Evolutionary conservation across 2,888 invertebrate genomes (phyloP).

Genomic region (Drosophila acutilabella): DNA sequence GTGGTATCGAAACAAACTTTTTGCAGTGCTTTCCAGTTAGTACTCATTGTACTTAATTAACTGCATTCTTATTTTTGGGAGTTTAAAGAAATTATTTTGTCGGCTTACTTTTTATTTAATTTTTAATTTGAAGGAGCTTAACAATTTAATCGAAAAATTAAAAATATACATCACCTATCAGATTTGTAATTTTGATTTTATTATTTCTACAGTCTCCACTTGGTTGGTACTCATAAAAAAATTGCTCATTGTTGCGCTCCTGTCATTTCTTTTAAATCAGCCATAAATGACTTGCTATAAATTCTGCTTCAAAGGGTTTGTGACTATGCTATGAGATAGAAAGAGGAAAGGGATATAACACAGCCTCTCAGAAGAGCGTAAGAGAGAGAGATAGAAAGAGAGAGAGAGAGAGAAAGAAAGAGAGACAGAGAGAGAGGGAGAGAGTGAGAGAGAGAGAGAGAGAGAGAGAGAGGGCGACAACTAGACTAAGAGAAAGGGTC

Average conservation of each 20-base stretch:
- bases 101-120: background rate
- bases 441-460: background rate
- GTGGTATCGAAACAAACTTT: background rate
- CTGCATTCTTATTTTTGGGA: background rate
- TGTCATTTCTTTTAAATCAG: background rate
- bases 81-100: background rate
- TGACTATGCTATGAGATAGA: constrained; percentile 30
- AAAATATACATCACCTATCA: too few relatives aligned
- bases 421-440: too few relatives aligned
- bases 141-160: too few relatives aligned
- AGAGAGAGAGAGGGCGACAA: background rate
- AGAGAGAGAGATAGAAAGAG: background rate
- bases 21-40: background rate
- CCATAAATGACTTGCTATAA: constrained; percentile 47
- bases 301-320: constrained; percentile 26
- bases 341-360: too few relatives aligned
- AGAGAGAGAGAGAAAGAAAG: too few relatives aligned
- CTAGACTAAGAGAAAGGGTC: background rate
- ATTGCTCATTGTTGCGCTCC: constrained; percentile 4
- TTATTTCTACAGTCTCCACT: too few relatives aligned
- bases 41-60: constrained; percentile 1
- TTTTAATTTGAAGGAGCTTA: too few relatives aligned
- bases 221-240: background rate
- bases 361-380: background rate
- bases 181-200: too few relatives aligned